Conservation (phyloP, 1,140 invertebrate species). For the Ectropis grisescens region DNA sequence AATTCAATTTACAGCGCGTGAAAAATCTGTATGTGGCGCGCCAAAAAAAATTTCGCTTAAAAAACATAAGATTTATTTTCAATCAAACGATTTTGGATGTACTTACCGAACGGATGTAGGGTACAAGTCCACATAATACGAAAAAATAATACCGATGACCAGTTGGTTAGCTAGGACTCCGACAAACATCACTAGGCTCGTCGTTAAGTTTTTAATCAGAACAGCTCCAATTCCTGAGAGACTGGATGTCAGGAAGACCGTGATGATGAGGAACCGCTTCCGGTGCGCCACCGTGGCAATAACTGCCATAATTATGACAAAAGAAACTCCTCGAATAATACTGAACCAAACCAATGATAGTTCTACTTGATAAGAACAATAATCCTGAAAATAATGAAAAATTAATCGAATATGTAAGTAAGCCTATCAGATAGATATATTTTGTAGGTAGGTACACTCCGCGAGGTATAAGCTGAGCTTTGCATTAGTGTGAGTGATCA, state of each 20-base stretch:
- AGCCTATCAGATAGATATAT: too few relatives aligned
- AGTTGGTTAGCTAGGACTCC: slow-evolving; percentile 7
- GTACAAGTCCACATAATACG: slow-evolving; percentile 18
- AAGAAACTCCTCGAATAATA: slow-evolving; percentile 7
- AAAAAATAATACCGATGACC: slow-evolving; percentile 13
- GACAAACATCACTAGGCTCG: slow-evolving; percentile 15
- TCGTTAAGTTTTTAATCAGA: slow-evolving; percentile 5
- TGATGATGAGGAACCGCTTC: slow-evolving; percentile 11
- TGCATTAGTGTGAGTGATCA: too few relatives aligned
- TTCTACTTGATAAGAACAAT: slow-evolving; percentile 7
- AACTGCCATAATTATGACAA: slow-evolving; percentile 10
- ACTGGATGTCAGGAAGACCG: slow-evolving; percentile 4
- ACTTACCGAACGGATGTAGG: slow-evolving; percentile 17
- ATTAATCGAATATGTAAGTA: too few relatives aligned
- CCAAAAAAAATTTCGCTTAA: too few relatives aligned
- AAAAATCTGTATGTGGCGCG: too few relatives aligned
- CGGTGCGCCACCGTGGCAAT: slow-evolving; percentile 11
- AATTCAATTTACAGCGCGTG: too few relatives aligned
- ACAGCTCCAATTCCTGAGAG: slow-evolving; percentile 4
- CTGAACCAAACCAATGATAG: slow-evolving; percentile 5
- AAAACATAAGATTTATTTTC: too few relatives aligned
- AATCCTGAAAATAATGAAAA: too few relatives aligned
- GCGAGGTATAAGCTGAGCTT: too few relatives aligned
- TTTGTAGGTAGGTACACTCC: too few relatives aligned
- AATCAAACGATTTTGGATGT: too few relatives aligned